phyloP scores from a whole-genome alignment of 2,888 invertebrate genomes.

The Crematogaster levior region DNA sequence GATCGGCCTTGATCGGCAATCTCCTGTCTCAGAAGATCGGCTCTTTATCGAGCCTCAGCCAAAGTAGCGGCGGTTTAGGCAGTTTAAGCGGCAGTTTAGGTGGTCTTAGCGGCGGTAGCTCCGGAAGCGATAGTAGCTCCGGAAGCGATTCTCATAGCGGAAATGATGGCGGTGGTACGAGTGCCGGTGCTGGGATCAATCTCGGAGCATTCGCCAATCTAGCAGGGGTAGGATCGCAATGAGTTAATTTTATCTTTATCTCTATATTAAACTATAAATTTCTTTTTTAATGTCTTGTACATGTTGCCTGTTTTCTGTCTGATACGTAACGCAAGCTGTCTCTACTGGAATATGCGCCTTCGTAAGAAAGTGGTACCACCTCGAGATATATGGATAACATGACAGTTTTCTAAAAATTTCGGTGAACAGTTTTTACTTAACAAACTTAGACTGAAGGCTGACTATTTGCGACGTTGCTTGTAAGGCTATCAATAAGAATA shows the following conservation, averaged over 20 bases:
- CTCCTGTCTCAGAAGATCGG: slow-evolving; percentile 62
- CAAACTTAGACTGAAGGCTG: slow-evolving; percentile 11
- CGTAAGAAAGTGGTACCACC: slow-evolving; percentile 2
- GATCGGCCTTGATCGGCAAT: slow-evolving; percentile 55
- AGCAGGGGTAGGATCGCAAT: slow-evolving; percentile 80
- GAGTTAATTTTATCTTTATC: slow-evolving; percentile 45
- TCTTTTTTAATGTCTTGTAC: background rate
- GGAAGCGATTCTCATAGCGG: slow-evolving; percentile 51
- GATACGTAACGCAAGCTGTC: slow-evolving; percentile 30
- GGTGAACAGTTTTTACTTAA: slow-evolving; percentile 1
- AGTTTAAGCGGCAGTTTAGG: slow-evolving; percentile 1
- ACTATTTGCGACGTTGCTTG: background rate
- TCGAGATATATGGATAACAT: background rate
- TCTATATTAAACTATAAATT: slow-evolving; percentile 12
- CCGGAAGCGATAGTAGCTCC: slow-evolving; percentile 48
- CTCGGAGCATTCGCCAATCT: slow-evolving; percentile 78
- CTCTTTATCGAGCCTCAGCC: slow-evolving; percentile 67
- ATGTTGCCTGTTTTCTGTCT: slow-evolving; percentile 18
- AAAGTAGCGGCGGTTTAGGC: slow-evolving; percentile 68
- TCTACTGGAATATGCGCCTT: slow-evolving; percentile 8
- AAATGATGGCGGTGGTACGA: slow-evolving; percentile 54
- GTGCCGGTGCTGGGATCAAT: slow-evolving; percentile 72
- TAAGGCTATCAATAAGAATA: background rate
- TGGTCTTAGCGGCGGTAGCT: slow-evolving; percentile 60
- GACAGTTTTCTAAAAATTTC: background rate